Evolutionary conservation across 2,888 invertebrate genomes (phyloP), one percentile per base, ranked within the genome.

Genomic region (Drosophila prolongata): DNA sequence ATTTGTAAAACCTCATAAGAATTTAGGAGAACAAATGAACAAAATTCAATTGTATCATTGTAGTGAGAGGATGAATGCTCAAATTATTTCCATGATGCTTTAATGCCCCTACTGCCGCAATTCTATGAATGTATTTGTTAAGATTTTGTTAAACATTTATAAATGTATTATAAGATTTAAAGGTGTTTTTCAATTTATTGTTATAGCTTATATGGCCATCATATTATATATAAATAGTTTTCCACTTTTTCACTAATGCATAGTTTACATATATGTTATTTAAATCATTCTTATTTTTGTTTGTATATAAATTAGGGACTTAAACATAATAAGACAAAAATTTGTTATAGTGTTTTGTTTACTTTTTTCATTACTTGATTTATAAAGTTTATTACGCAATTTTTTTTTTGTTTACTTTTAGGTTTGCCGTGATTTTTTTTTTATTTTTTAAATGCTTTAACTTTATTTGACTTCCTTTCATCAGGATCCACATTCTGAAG

Each of bases 231-330:
- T 88, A 88, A 80, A 79, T 77, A 79, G 80, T 80, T 85, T 84
- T 76, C 73, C 55, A 66, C 76, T 80, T 87, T 69, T 77, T 81
- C 66, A 76, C 85, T 82, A 82, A 84, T 87, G 75, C 75, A 74
- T 72, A 87, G 71, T 75, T 83, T 76, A 47, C 47, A 47, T 49
- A 49, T 49, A 49, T 83, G 84, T 87, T 81, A 81, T 81, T 81
- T 81, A 81, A 81, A 81, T 81, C 87, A 82, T 88, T 88, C 80
- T 87, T 88, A 67, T 72, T 77, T 80, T 87, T 86, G 77, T 82
- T 90, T 91, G 90, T 91, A 91, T 90, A 91, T 91, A 91, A 91
- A 91, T 91, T 90, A 91, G 90, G 89, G 90, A 89, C 90, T 91
- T 91, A 91, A 91, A 90, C 78, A 80, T 90, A 90, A 91, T 90